phyloP scores from a whole-genome alignment of 1,140 invertebrate species.

The Cherax destructor region DNA sequence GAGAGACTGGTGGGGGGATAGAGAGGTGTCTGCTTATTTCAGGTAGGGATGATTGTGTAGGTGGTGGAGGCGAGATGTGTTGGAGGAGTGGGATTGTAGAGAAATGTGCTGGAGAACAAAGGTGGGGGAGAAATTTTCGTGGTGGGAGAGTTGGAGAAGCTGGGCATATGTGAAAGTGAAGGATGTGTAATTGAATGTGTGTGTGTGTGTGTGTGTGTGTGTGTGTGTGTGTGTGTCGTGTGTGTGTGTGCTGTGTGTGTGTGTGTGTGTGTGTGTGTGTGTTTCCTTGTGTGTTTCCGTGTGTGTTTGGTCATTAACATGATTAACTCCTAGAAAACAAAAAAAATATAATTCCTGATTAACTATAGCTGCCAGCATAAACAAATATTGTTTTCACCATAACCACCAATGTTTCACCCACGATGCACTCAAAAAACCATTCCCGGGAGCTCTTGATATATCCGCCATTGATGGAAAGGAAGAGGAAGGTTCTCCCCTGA shows the following conservation, averaged over 20 bases:
- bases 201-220: background rate
- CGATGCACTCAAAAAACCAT: too few species aligned
- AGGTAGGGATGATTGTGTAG: background rate
- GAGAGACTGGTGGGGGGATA: background rate
- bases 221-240: background rate
- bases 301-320: background rate
- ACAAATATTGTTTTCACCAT: too few species aligned
- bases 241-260: slow-evolving; percentile 16
- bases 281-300: background rate
- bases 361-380: too few species aligned
- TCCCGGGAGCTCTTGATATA: background rate
- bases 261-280: background rate
- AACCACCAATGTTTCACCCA: too few species aligned
- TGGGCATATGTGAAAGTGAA: background rate
- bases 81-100: background rate
- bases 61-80: background rate
- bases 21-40: background rate
- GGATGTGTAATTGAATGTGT: background rate
- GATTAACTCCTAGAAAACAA: too few species aligned
- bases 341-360: too few species aligned
- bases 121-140: background rate
- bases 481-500: background rate
- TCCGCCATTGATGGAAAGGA: background rate
- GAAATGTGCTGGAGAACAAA: background rate
- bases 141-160: too few species aligned